A percentile compares a stretch with the other conserved stretches of the same genome.
Evolutionary conservation across 2,113 vertebrate genomes (phyloP).

Genomic region (Centropristis striata): DNA sequence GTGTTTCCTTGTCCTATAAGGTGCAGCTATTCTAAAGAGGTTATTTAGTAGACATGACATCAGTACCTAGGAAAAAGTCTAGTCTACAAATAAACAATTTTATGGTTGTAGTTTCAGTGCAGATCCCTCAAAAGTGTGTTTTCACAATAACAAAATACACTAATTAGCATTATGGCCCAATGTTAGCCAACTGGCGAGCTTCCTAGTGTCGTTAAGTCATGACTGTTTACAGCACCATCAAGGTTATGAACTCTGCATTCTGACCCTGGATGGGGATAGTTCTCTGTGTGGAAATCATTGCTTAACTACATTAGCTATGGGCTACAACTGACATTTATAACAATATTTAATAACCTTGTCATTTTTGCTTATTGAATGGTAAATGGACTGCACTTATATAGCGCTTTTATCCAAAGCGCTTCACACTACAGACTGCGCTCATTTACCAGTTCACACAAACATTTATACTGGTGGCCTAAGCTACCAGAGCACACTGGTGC

Average conservation of each 20-base stretch:
- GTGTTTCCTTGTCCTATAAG: not conserved
- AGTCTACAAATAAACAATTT: not conserved
- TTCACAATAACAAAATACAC: not conserved
- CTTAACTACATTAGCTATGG: not conserved
- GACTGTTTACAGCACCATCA: not conserved
- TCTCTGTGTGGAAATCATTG: constrained; percentile 26
- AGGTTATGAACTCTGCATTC: not conserved
- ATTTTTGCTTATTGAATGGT: too few relatives aligned
- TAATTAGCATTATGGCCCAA: not conserved
- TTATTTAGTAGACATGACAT: constrained; percentile 10
- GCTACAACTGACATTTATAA: not conserved
- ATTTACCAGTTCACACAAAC: too few relatives aligned
- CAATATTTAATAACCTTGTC: not conserved
- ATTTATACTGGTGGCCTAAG: too few relatives aligned
- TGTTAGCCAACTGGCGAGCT: not conserved
- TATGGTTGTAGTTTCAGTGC: not conserved
- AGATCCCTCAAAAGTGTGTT: not conserved
- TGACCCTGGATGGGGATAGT: constrained; percentile 17
- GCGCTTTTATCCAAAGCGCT: too few relatives aligned
- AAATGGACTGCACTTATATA: too few relatives aligned
- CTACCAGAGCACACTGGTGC: too few relatives aligned
- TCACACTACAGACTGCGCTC: too few relatives aligned
- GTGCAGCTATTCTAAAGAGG: constrained; percentile 9
- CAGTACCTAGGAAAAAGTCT: not conserved
- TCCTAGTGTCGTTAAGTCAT: not conserved